Evolutionary conservation across 2,797 vertebrate genomes (phyloP).

Genomic region (Acridotheres tristis): DNA sequence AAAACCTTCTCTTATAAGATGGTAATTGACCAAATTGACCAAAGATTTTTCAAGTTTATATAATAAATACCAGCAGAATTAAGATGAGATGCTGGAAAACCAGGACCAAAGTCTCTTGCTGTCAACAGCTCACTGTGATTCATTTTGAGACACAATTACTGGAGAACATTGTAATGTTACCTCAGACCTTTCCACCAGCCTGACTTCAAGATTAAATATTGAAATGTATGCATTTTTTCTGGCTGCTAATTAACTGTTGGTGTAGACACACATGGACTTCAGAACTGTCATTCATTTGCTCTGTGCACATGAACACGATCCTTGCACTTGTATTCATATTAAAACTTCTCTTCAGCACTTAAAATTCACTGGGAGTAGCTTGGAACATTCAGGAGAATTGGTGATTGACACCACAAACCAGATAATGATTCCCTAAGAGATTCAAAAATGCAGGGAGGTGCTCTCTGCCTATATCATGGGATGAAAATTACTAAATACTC

Average conservation of each 20-base stretch:
- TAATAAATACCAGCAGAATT: background rate
- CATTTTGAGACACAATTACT: background rate
- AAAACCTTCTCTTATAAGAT: background rate
- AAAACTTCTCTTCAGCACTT: background rate
- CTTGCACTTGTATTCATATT: background rate
- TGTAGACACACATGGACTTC: background rate
- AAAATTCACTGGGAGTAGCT: background rate
- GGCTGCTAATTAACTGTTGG: background rate
- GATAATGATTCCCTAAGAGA: background rate
- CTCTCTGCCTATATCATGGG: background rate
- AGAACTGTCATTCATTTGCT: background rate
- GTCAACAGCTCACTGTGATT: background rate
- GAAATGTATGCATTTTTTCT: background rate
- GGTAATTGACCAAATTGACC: background rate
- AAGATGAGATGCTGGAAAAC: background rate
- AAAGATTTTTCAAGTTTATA: background rate
- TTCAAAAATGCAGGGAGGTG: background rate
- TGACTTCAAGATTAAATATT: background rate
- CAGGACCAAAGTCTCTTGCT: background rate
- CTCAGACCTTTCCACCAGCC: background rate
- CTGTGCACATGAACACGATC: fast-evolving
- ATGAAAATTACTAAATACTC: background rate
- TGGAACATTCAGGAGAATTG: background rate
- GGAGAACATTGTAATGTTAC: background rate
- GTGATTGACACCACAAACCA: background rate